These are phyloP conservation scores for Myzus persicae DNA, from an alignment of 1,140 invertebrate species.

Conservation along the genomic window DNA sequence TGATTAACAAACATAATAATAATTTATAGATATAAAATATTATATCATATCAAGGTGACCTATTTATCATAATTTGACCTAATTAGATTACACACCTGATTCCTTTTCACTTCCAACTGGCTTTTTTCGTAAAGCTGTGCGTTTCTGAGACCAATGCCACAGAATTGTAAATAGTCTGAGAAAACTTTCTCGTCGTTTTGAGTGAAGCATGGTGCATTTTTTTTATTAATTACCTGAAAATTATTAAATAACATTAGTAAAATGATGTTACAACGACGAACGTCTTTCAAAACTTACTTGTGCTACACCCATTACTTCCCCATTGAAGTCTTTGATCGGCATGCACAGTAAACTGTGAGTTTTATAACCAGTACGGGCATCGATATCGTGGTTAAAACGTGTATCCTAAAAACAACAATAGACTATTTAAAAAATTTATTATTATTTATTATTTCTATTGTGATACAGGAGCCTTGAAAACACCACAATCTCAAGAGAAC, in stretches of 20 bases:
- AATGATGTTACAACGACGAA: not conserved
- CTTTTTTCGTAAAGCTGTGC: conserved; percentile 94
- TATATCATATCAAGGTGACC: not conserved
- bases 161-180: conserved; percentile 92
- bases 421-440: not conserved
- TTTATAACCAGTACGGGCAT: conserved; percentile 89
- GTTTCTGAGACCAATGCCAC: conserved; percentile 90
- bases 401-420: conserved; percentile 75
- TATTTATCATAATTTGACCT: not conserved
- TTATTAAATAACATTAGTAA: conserved; percentile 46
- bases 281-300: conserved; percentile 70
- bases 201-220: conserved; percentile 81
- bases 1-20: conserved; percentile 62
- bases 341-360: conserved; percentile 92
- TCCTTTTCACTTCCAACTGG: conserved; percentile 91
- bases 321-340: conserved; percentile 93
- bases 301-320: conserved; percentile 94
- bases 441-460: not conserved
- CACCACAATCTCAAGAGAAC: not conserved
- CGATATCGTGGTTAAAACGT: conserved; percentile 92
- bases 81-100: conserved; percentile 73
- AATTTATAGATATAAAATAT: not conserved
- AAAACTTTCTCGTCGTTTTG: conserved; percentile 90
- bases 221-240: conserved; percentile 90
- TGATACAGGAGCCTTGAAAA: not conserved